Conservation (phyloP, 2,113 vertebrate species). For the Ctenodactylus gundi region DNA sequence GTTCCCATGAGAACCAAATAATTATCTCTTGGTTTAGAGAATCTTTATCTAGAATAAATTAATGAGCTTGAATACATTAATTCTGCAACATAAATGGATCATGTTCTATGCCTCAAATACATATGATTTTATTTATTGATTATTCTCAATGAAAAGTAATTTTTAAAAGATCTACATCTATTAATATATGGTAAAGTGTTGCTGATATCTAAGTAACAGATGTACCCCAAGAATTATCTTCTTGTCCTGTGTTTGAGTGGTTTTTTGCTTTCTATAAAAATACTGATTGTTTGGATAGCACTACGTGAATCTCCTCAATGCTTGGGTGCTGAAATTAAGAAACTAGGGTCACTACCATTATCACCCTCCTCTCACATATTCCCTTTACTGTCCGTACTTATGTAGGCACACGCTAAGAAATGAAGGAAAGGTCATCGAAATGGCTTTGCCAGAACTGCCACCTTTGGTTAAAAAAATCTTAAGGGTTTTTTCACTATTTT, state of each 20-base stretch:
- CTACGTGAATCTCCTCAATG: not conserved
- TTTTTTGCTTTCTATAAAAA: conserved; percentile 9
- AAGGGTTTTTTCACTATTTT: not conserved
- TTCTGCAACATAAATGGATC: not conserved
- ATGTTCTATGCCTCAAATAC: not conserved
- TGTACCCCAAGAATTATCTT: not conserved
- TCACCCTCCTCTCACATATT: not conserved
- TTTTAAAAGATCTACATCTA: not conserved
- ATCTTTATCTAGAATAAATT: not conserved
- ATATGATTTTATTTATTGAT: not conserved
- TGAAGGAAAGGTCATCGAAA: not conserved
- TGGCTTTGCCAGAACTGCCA: not conserved
- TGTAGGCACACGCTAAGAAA: not conserved
- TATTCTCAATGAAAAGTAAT: not conserved
- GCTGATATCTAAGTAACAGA: not conserved
- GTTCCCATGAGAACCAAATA: conserved; percentile 16
- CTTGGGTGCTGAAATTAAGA: not conserved
- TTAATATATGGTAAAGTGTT: not conserved
- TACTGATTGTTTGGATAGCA: not conserved
- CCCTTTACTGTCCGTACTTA: not conserved
- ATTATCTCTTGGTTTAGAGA: conserved; percentile 36
- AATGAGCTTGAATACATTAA: not conserved
- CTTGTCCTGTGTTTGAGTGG: not conserved
- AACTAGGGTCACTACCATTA: not conserved
- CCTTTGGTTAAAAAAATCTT: not conserved